Conservation (phyloP, 2,888 invertebrate genomes). For the Oasisia sp. region DNA sequence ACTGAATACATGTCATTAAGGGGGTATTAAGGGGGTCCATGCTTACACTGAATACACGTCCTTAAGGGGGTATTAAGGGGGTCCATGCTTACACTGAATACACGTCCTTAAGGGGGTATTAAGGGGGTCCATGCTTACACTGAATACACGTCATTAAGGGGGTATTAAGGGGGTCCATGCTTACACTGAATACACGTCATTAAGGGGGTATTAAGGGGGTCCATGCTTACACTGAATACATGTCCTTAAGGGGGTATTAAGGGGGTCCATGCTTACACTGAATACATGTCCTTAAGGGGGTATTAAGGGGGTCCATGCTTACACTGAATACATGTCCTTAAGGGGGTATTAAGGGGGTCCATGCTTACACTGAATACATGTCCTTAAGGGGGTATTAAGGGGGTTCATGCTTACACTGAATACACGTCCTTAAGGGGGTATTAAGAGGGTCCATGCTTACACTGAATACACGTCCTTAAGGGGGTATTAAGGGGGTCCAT, state of each 20-base stretch:
- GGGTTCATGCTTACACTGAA: not conserved
- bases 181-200: not conserved
- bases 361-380: not conserved
- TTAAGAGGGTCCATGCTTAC: not conserved
- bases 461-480: not conserved
- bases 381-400: not conserved
- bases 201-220: not conserved
- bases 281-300: not conserved
- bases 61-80: not conserved
- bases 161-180: not conserved
- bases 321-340: not conserved
- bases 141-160: not conserved
- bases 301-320: not conserved
- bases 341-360: not conserved
- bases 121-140: not conserved
- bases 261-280: not conserved
- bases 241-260: not conserved
- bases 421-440: not conserved
- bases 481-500: not conserved
- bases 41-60: not conserved
- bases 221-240: not conserved
- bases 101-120: not conserved
- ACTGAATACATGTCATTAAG: not conserved
- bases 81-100: slow-evolving; percentile 8
- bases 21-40: not conserved